Percentiles rank a stretch among this genome's conserved stretches.
These are phyloP conservation scores for Cassiopea andromeda DNA, from an alignment of 30 jellyfish, hydroid and myxozoan genomes.

Conservation along the genomic window DNA sequence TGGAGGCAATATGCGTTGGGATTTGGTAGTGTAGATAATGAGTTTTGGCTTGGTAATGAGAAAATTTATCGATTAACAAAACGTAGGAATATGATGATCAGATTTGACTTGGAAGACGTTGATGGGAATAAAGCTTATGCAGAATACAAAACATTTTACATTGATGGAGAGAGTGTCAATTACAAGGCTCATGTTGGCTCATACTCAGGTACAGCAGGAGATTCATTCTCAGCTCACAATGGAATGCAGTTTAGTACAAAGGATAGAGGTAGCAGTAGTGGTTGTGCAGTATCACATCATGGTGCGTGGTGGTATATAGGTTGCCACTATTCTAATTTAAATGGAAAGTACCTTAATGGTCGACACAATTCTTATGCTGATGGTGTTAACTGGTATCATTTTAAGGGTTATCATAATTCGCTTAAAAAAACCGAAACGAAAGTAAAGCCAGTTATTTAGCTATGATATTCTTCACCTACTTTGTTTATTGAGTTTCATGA, in stretches of 20 bases:
- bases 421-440: conserved; percentile 28
- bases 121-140: conserved; percentile 13
- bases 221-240: not conserved
- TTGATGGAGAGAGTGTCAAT: conserved; percentile 5
- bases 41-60: conserved; percentile 54
- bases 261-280: conserved; percentile 19
- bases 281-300: not conserved
- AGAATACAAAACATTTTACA: conserved; percentile 5
- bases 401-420: conserved; percentile 36
- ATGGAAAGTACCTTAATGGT: conserved; percentile 46
- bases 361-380: conserved; percentile 23
- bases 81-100: conserved; percentile 2
- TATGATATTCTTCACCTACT: too few relatives aligned
- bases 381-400: conserved; percentile 23
- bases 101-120: conserved; percentile 50
- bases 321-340: conserved; percentile 38
- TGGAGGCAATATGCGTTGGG: conserved; percentile 33
- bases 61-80: conserved; percentile 27
- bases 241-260: conserved; percentile 25
- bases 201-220: conserved; percentile 52
- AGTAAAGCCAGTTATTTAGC: conserved; percentile 6
- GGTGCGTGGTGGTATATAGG: conserved; percentile 52
- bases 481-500: too few relatives aligned
- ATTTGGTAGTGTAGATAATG: conserved; percentile 25
- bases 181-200: conserved; percentile 12